These are phyloP conservation scores for Cephalotes varians DNA, from an alignment of 2,888 invertebrate species.

Conservation along the genomic window DNA sequence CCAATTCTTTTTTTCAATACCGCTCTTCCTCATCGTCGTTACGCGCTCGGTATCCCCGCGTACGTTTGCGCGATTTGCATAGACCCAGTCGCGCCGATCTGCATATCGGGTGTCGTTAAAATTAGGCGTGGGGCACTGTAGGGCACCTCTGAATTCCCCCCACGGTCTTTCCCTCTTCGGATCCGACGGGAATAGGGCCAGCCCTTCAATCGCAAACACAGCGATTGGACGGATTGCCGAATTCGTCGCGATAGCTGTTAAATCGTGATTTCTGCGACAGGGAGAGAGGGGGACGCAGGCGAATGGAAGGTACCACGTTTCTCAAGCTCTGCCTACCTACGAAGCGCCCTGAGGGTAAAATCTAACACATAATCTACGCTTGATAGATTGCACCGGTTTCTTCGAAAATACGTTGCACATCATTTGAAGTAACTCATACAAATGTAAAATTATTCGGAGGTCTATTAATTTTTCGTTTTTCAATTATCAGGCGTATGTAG, in stretches of 20 bases:
- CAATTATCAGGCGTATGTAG: neutral
- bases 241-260: constrained; percentile 66
- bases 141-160: constrained; percentile 64
- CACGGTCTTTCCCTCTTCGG: constrained; percentile 28
- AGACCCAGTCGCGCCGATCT: constrained; percentile 82
- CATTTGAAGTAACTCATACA: neutral
- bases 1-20: constrained; percentile 71
- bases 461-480: neutral
- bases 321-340: constrained; percentile 51
- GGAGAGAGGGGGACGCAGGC: constrained; percentile 17
- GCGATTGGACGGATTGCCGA: constrained; percentile 76
- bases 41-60: constrained; percentile 59
- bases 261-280: constrained; percentile 63
- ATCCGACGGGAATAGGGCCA: constrained; percentile 59
- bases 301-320: constrained; percentile 47
- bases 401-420: constrained; percentile 20
- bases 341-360: constrained; percentile 24
- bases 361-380: constrained; percentile 13
- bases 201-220: constrained; percentile 70
- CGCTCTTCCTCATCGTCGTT: constrained; percentile 66
- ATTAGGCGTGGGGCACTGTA: constrained; percentile 80
- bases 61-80: constrained; percentile 81
- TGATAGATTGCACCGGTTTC: constrained; percentile 41
- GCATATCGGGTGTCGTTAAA: constrained; percentile 85
- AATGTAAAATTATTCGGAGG: too few relatives aligned